Percentiles rank a stretch among this genome's conserved stretches.
phyloP scores from a whole-genome alignment of 2,113 vertebrate species.

The Datnioides undecimradiatus region DNA sequence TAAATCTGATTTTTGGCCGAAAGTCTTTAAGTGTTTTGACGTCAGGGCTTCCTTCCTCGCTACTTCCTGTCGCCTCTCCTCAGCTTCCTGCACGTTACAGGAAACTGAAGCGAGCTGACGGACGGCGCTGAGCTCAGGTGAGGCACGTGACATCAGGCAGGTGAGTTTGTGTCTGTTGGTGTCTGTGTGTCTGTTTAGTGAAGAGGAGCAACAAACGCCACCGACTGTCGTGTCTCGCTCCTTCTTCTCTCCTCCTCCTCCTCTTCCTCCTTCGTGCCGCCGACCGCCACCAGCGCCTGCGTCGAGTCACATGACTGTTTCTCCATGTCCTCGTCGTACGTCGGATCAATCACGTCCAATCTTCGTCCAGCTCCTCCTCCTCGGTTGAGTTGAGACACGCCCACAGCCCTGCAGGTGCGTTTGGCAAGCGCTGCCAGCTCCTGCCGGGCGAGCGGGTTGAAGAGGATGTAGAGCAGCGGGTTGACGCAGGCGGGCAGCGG shows the following conservation, averaged over 20 bases:
- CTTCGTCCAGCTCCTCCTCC: conserved; percentile 8
- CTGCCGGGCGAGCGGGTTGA: conserved; percentile 92
- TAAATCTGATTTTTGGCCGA: too few relatives aligned
- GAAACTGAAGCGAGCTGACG: not conserved
- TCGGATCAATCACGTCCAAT: conserved; percentile 68
- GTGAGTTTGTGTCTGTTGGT: conserved; percentile 25
- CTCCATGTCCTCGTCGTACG: conserved; percentile 88
- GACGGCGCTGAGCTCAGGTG: not conserved
- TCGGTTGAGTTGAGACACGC: conserved; percentile 71
- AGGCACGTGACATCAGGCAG: not conserved
- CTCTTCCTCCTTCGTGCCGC: conserved; percentile 77
- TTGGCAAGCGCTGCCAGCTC: conserved; percentile 87
- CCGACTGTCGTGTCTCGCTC: conserved; percentile 81
- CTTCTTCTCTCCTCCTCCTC: conserved; percentile 66
- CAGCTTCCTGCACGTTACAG: not conserved
- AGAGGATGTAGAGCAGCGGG: conserved; percentile 94
- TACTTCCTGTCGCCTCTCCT: not conserved
- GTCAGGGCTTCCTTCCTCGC: too few relatives aligned
- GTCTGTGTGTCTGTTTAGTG: conserved; percentile 59
- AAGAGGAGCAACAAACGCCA: conserved; percentile 84
- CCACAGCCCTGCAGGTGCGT: conserved; percentile 76
- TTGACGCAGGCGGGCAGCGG: conserved; percentile 94
- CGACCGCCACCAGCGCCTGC: conserved; percentile 89
- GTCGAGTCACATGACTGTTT: conserved; percentile 96
- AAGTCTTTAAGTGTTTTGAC: too few relatives aligned